Base-by-base conservation (phyloP, 2,888 invertebrate species). In the Lysandra bellargus region DNA sequence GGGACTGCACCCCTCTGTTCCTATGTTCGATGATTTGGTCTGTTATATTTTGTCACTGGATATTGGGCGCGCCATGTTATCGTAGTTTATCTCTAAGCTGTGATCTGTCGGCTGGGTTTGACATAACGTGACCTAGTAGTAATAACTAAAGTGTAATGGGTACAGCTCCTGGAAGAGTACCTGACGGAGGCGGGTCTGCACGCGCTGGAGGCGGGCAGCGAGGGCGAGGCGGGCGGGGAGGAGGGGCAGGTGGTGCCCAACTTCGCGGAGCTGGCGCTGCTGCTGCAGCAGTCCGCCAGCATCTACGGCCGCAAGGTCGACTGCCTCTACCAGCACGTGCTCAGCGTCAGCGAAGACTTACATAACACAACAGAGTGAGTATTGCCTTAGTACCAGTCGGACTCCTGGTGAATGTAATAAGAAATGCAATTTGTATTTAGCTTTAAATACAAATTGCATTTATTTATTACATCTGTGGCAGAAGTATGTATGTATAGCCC, bases 241-340 rank as follows among this genome's bases (percentile, higher is more conserved):
- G 79, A 9, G 12, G 69, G 53, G 23, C 80, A 75, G 37, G 80
- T 60, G 6, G 83, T 82, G 72, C 95, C 96, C 85, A 97, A 97
- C 90, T 98, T 97, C 92, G 95, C 96, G 1, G 97, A 97, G 91
- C 96, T 97, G 80, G 97, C 97, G n/a, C 88, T 97, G 83, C 91
- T 98, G 81, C 89, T 98, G 83, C 97, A 98, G 91, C 96, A 96
- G 86, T 96, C 97, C 30, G 96, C 96, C 33, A 92, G 94, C 85
- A 95, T 97, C 78, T 98, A 97, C 90, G 95, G 96, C 69, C 96
- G 96, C 86, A 96, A 97, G 92, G 96, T 98, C 40, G 97, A 98
- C 88, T 95, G 92, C 86, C 88, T 96, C 40, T 92, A 93, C 85
- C 89, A 90, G 78, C 92, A 94, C 80, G 93, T 93, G 75, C 85